A percentile compares a stretch with the other conserved stretches of the same genome.
These are phyloP conservation scores for Arion vulgaris DNA, from an alignment of 1,140 invertebrate genomes.

Conservation along the genomic window DNA sequence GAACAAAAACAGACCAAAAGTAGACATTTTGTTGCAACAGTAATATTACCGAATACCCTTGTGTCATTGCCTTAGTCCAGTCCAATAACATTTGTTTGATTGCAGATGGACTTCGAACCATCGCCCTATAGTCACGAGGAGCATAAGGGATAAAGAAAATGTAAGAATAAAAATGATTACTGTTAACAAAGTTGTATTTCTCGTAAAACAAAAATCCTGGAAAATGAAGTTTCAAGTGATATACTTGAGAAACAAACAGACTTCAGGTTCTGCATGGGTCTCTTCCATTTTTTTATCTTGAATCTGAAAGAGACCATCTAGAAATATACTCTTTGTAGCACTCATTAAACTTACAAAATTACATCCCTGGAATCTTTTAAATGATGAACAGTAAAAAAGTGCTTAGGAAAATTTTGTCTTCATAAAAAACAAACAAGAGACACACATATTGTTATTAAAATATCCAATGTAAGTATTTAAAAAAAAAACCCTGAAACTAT, in stretches of 20 bases:
- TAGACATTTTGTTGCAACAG: neutral
- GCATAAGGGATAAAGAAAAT: conserved; percentile 2
- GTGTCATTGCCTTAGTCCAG: conserved; percentile 96
- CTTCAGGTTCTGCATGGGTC: neutral
- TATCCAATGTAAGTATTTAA: too few relatives aligned
- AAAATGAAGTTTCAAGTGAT: neutral
- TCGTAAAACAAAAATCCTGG: neutral
- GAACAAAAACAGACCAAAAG: neutral
- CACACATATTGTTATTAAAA: too few relatives aligned
- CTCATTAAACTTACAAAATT: too few relatives aligned
- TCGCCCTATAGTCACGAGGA: conserved; percentile 11
- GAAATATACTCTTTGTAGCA: neutral
- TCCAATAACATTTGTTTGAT: conserved; percentile 95
- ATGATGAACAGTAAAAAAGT: too few relatives aligned
- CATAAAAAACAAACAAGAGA: too few relatives aligned
- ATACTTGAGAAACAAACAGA: neutral
- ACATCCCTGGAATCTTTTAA: too few relatives aligned
- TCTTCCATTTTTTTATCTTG: neutral
- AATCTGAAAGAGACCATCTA: neutral
- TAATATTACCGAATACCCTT: conserved; percentile 83
- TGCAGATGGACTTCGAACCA: conserved; percentile 84
- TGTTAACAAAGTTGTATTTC: neutral
- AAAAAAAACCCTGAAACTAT: too few relatives aligned
- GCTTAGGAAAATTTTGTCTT: too few relatives aligned
- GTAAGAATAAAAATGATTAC: conserved; percentile 10